Percentiles rank a stretch among this genome's conserved stretches.
These are phyloP conservation scores for Bombus confusus DNA, from an alignment of 1,140 invertebrate species.

Conservation along the genomic window DNA sequence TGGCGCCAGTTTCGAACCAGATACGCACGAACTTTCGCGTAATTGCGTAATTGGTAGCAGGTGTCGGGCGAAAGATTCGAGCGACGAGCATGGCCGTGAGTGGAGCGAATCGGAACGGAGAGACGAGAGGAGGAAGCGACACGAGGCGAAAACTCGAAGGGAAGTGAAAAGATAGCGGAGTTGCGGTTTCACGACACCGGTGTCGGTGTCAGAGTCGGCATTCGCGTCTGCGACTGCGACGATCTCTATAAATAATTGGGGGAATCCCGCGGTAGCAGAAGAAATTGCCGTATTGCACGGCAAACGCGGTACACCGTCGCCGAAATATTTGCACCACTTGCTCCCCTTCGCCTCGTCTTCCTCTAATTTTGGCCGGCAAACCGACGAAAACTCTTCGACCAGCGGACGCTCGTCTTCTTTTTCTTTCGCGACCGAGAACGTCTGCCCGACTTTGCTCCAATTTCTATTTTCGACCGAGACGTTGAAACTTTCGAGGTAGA, in stretches of 20 bases:
- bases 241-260: conserved; percentile 65
- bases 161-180: conserved; percentile 8
- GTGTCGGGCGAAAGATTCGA: conserved; percentile 45
- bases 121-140: conserved; percentile 20
- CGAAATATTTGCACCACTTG: conserved; percentile 30
- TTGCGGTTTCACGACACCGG: neutral
- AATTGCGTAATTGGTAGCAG: conserved; percentile 61
- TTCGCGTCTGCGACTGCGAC: conserved; percentile 34
- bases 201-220: conserved; percentile 15
- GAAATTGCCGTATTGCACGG: conserved; percentile 47
- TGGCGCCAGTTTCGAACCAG: neutral
- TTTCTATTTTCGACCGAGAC: conserved; percentile 48
- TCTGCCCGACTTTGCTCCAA: conserved; percentile 48
- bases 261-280: conserved; percentile 62
- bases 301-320: conserved; percentile 11
- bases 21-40: neutral
- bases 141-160: neutral
- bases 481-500: conserved; percentile 3
- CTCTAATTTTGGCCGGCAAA: conserved; percentile 38
- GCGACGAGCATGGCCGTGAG: neutral
- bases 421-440: conserved; percentile 35
- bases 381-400: conserved; percentile 29
- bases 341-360: neutral
- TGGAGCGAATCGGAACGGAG: neutral
- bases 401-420: conserved; percentile 21